These are phyloP conservation scores for Sarcophaga carnaria DNA, from an alignment of 2,888 invertebrate species.

Conservation along the genomic window DNA sequence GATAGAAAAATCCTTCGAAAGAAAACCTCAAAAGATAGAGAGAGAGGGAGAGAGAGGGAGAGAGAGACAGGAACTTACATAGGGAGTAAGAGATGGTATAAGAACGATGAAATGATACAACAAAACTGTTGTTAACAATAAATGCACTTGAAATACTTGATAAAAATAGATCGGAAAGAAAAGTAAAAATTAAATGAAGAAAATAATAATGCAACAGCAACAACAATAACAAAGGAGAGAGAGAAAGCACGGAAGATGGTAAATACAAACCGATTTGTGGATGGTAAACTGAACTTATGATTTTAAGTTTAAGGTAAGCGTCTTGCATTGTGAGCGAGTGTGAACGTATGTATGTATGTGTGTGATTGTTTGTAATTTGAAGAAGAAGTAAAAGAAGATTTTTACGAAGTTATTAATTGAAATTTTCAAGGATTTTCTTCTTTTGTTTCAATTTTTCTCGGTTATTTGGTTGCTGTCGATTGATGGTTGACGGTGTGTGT, in stretches of 20 bases:
- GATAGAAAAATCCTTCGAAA: neutral
- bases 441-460: neutral
- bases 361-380: neutral
- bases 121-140: constrained; percentile 28
- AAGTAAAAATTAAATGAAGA: constrained; percentile 39
- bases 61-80: neutral
- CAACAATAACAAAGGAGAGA: neutral
- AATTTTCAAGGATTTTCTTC: constrained; percentile 34
- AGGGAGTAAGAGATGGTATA: neutral
- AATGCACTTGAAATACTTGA: constrained; percentile 58
- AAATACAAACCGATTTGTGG: neutral
- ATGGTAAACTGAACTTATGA: neutral
- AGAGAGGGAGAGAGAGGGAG: neutral
- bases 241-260: neutral
- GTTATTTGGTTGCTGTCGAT: neutral
- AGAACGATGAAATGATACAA: neutral
- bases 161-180: constrained; percentile 53
- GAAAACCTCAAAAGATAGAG: neutral
- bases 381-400: constrained; percentile 14
- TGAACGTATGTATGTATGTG: neutral
- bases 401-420: constrained; percentile 61
- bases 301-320: no score
- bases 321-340: no score
- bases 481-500: constrained; percentile 8
- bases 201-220: constrained; percentile 33